Conservation (phyloP, 2,113 vertebrate species). For the Chinchilla lanigera region DNA sequence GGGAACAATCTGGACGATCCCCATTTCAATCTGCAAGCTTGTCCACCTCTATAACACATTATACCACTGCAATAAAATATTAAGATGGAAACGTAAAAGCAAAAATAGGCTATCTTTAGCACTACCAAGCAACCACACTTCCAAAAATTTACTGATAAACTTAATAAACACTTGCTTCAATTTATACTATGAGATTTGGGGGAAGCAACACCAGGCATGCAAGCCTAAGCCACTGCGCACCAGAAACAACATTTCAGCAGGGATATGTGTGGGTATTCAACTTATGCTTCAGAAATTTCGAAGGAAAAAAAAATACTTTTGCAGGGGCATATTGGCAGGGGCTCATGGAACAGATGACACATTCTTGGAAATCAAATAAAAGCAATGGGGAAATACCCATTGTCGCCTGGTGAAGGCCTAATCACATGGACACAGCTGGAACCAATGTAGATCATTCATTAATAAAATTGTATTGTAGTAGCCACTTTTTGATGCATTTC, state of each 20-base stretch:
- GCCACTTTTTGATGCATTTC: constrained; percentile 83
- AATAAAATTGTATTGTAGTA: constrained; percentile 86
- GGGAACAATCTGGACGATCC: constrained; percentile 90
- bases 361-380: constrained; percentile 91
- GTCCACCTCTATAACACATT: constrained; percentile 91
- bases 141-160: constrained; percentile 72
- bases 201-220: constrained; percentile 78
- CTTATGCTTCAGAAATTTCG: constrained; percentile 84
- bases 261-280: constrained; percentile 85
- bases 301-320: constrained; percentile 79
- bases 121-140: constrained; percentile 80
- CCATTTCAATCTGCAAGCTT: constrained; percentile 89
- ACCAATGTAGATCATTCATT: constrained; percentile 88
- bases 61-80: constrained; percentile 89
- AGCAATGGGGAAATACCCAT: constrained; percentile 87
- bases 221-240: constrained; percentile 82
- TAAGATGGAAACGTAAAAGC: constrained; percentile 86
- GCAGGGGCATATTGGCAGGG: constrained; percentile 85
- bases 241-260: constrained; percentile 84
- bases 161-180: constrained; percentile 82
- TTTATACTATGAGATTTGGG: constrained; percentile 81
- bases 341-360: constrained; percentile 88
- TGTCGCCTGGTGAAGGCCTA: constrained; percentile 86
- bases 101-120: constrained; percentile 85
- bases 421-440: constrained; percentile 90